These are phyloP conservation scores for Bos javanicus DNA, from an alignment of 2,113 vertebrate genomes.

Conservation along the genomic window DNA sequence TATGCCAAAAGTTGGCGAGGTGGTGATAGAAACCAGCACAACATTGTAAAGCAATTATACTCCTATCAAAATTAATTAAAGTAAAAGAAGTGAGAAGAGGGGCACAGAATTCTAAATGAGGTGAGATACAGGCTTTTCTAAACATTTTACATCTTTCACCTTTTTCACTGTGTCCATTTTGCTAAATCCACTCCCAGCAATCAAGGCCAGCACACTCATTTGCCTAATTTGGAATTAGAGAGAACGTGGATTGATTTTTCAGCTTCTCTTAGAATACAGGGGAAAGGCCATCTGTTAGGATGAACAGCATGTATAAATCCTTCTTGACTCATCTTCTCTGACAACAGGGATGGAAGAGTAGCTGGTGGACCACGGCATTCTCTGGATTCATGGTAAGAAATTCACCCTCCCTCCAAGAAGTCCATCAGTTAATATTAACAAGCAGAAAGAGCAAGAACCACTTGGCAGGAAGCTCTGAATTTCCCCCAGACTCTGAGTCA, in stretches of 20 bases:
- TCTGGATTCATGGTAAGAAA: conserved; percentile 26
- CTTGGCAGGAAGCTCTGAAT: conserved; percentile 65
- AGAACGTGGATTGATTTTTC: conserved; percentile 63
- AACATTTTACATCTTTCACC: neutral
- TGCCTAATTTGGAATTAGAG: conserved; percentile 37
- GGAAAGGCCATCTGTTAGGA: conserved; percentile 76
- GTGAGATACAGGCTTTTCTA: neutral
- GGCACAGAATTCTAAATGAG: neutral
- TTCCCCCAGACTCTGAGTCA: conserved; percentile 62
- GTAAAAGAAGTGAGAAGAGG: neutral
- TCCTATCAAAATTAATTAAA: neutral
- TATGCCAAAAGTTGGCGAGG: neutral
- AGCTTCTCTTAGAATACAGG: conserved; percentile 58
- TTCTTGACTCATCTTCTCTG: conserved; percentile 64
- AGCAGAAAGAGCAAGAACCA: conserved; percentile 69
- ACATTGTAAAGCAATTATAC: neutral
- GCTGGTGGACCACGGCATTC: conserved; percentile 2
- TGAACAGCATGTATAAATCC: conserved; percentile 58
- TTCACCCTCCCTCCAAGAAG: conserved; percentile 49
- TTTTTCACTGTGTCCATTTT: neutral
- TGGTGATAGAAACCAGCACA: neutral
- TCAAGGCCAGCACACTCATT: conserved; percentile 15
- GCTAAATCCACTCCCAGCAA: conserved; percentile 24
- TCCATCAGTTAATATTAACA: conserved; percentile 74
- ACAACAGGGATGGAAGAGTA: conserved; percentile 46